Evolutionary conservation across 2,888 invertebrate species (phyloP), one percentile per base, ranked within the genome.

Genomic region (Danaus chrysippus): DNA sequence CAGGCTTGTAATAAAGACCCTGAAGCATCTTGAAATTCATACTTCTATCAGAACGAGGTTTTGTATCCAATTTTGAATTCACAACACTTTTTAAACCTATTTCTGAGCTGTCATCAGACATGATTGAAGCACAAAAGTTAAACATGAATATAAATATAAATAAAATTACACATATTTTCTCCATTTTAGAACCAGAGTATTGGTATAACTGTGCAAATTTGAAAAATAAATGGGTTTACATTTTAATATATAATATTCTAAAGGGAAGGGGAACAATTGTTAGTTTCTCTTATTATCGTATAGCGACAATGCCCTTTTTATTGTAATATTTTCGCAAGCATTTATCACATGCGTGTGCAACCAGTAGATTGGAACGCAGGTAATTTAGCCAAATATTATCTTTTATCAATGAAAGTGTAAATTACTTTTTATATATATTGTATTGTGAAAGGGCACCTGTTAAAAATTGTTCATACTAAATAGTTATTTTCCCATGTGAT

Each of bases 231-330:
- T 68, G 72, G 63, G 59, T 61, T 62, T 63, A 56, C 56, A 59
- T 73, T 73, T 70, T 63, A 71, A 76, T 84, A 74, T 84, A 84
- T 83, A 80, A 75, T 65, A 74, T 72, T 62, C 15, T 42, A 62
- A 62, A 63, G 73, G 78, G 76, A 77, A 78, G 75, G 77, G 73
- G 76, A 76, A 84, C 82, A 82, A 81, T 80, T 65, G 71, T 68
- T 69, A 77, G 73, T 77, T 78, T 78, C 77, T 73, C 77, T 71
- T 71, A 74, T 79, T 79, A 80, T 78, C 59, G 67, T 69, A 70
- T 64, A 71, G 68, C 72, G 74, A 82, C 81, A 83, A 83, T 81
- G 70, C 71, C 63, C 73, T 73, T 71, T 77, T 73, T 68, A 72
- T 70, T 74, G 72, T 78, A 73, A 79, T 77, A 76, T 74, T 74